A percentile compares a stretch with the other conserved stretches of the same genome.
These are phyloP conservation scores for Burhinus bistriatus DNA, from an alignment of 2,113 vertebrate genomes.

Conservation along the genomic window DNA sequence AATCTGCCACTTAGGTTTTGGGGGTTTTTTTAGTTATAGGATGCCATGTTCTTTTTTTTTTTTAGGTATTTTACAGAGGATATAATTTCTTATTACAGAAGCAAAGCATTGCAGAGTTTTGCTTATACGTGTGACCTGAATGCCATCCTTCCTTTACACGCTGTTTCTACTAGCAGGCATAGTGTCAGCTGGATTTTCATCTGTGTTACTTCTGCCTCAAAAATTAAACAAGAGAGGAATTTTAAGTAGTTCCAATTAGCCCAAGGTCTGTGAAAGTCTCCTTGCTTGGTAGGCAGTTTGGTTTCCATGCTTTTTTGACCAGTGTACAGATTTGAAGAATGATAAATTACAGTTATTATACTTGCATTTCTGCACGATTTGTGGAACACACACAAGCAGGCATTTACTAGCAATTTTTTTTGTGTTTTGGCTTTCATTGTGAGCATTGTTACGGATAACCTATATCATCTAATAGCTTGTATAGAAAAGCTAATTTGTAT, in stretches of 20 bases:
- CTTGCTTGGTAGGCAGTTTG: not conserved
- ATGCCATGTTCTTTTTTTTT: not conserved
- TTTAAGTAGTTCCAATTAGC: not conserved
- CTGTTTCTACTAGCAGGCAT: not conserved
- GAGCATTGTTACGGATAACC: not conserved
- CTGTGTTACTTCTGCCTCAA: not conserved
- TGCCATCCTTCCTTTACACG: not conserved
- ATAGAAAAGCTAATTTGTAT: not conserved
- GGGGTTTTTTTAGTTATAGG: not conserved
- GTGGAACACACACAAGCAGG: not conserved
- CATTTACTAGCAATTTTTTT: not conserved
- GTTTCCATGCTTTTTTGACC: not conserved
- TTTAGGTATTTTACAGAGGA: not conserved
- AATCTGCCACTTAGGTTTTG: not conserved
- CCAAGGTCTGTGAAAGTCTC: not conserved
- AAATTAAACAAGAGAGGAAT: not conserved
- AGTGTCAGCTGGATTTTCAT: not conserved
- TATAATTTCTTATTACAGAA: not conserved
- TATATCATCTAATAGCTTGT: not conserved
- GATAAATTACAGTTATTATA: not conserved
- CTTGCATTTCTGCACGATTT: not conserved
- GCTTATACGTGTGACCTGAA: not conserved
- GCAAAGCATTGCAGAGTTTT: not conserved
- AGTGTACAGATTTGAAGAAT: not conserved
- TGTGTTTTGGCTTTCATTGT: not conserved